Percentiles rank a stretch among this genome's conserved stretches.
phyloP scores from a whole-genome alignment of 2,113 vertebrate species.

The Furnarius figulus region DNA sequence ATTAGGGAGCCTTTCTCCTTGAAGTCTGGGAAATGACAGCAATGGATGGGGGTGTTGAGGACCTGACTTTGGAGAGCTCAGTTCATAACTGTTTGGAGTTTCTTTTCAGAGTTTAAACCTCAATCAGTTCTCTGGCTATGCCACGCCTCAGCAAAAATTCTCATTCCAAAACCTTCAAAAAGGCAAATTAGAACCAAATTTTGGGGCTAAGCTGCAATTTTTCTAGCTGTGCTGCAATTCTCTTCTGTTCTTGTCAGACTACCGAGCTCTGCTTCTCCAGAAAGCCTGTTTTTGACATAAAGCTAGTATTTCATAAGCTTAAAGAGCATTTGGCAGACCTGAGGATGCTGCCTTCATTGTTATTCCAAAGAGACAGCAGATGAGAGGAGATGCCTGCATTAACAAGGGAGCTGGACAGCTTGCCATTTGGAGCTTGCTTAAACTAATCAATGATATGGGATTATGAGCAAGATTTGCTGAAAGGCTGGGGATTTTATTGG shows the following conservation, averaged over 20 bases:
- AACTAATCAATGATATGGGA: slow-evolving; percentile 8
- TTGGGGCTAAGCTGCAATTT: not conserved
- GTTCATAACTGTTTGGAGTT: not conserved
- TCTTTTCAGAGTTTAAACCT: not conserved
- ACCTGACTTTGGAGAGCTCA: not conserved
- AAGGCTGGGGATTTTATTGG: not conserved
- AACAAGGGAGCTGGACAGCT: not conserved
- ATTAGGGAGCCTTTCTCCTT: not conserved
- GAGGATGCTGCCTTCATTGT: slow-evolving; percentile 22
- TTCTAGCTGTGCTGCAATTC: not conserved
- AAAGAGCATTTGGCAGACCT: slow-evolving; percentile 11
- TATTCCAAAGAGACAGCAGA: not conserved
- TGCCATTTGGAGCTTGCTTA: slow-evolving; percentile 7
- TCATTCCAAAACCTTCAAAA: not conserved
- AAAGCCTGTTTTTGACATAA: not conserved
- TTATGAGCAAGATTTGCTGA: not conserved
- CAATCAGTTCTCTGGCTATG: not conserved
- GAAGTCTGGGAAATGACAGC: not conserved
- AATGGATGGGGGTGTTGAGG: not conserved
- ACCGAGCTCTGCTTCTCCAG: not conserved
- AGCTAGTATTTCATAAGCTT: not conserved
- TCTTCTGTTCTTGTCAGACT: not conserved
- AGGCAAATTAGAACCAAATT: not conserved
- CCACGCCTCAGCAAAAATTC: not conserved
- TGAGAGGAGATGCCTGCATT: not conserved